phyloP scores from a whole-genome alignment of 2,113 vertebrate genomes.

The Morone saxatilis region DNA sequence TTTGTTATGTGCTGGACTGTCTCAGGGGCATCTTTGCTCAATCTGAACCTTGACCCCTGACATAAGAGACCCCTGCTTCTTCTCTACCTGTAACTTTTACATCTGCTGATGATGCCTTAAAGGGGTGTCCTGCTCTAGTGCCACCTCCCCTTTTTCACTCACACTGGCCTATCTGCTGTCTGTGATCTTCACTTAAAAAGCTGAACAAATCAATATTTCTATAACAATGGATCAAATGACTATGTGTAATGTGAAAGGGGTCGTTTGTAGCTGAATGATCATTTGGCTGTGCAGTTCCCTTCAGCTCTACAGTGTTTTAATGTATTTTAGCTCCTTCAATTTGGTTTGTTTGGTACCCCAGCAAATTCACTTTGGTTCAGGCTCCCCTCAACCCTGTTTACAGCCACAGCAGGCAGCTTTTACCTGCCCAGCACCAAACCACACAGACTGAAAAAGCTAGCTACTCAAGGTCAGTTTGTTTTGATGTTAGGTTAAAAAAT shows the following conservation, averaged over 20 bases:
- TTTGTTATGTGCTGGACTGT: background rate
- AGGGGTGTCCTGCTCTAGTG: background rate
- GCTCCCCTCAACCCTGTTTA: background rate
- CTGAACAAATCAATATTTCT: background rate
- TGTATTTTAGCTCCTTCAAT: background rate
- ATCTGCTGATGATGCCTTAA: background rate
- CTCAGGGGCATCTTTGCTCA: background rate
- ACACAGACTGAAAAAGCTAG: no score
- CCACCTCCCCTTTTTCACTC: background rate
- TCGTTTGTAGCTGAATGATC: no score
- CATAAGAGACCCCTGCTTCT: background rate
- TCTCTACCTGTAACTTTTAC: background rate
- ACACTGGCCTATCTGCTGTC: background rate
- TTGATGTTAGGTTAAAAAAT: background rate
- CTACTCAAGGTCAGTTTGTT: constrained; percentile 1
- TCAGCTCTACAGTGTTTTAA: no score
- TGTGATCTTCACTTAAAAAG: background rate
- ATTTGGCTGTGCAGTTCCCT: no score
- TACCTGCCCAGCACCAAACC: background rate
- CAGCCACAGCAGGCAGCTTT: background rate
- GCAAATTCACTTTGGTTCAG: no score
- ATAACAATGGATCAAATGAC: background rate
- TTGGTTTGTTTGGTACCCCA: background rate
- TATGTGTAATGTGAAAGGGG: background rate
- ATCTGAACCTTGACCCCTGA: background rate